These are phyloP conservation scores for Spilarctia lutea DNA, from an alignment of 2,888 invertebrate species.

Conservation along the genomic window DNA sequence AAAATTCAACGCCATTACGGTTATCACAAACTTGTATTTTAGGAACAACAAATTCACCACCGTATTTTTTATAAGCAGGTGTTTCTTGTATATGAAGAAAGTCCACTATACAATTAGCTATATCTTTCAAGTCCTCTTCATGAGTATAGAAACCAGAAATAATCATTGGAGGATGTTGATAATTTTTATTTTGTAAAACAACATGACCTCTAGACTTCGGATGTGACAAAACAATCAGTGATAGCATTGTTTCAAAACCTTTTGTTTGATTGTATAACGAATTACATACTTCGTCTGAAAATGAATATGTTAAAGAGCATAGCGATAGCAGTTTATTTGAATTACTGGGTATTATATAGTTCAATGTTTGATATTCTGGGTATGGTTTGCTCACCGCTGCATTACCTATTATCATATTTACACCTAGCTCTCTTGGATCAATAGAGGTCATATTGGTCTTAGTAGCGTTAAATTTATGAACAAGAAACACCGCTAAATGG, in stretches of 20 bases:
- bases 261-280: slow-evolving; percentile 34
- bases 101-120: slow-evolving; percentile 68
- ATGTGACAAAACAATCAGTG: slow-evolving; percentile 53
- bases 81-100: slow-evolving; percentile 69
- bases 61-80: slow-evolving; percentile 64
- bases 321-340: slow-evolving; percentile 24
- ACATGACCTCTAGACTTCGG: slow-evolving; percentile 84
- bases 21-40: slow-evolving; percentile 31
- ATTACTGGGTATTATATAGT: slow-evolving; percentile 37
- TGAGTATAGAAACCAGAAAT: slow-evolving; percentile 85
- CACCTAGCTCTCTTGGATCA: slow-evolving; percentile 57
- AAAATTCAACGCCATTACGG: slow-evolving; percentile 20
- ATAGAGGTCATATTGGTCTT: slow-evolving; percentile 57
- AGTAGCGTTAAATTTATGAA: slow-evolving; percentile 50
- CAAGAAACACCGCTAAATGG: slow-evolving; percentile 65
- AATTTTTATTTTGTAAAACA: slow-evolving; percentile 81
- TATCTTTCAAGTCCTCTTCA: slow-evolving; percentile 76
- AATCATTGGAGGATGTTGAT: slow-evolving; percentile 85
- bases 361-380: slow-evolving; percentile 67
- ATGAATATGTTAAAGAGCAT: slow-evolving; percentile 48
- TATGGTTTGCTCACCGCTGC: slow-evolving; percentile 85
- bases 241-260: slow-evolving; percentile 37
- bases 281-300: slow-evolving; percentile 49
- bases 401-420: slow-evolving; percentile 53
- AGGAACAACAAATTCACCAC: slow-evolving; percentile 57